phyloP scores from a whole-genome alignment of 2,888 invertebrate species.

The Pristionchus mayeri region DNA sequence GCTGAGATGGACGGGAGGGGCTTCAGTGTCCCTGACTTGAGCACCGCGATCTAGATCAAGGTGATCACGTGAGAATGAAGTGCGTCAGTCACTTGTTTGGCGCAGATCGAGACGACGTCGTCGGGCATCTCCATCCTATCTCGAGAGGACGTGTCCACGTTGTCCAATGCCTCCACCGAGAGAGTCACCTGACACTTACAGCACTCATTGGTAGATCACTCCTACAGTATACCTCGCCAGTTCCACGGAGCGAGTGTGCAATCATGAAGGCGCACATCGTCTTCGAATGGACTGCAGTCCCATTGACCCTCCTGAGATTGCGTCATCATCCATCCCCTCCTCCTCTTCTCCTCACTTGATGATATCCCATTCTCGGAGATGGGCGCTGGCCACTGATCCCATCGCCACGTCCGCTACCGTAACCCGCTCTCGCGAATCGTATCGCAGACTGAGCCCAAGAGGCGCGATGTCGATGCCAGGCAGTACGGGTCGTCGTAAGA shows the following conservation, averaged over 20 bases:
- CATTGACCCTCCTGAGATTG: slow-evolving; percentile 1
- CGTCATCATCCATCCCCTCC: background rate
- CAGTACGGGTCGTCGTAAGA: background rate
- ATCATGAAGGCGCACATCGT: slow-evolving; percentile 36
- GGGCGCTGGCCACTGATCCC: background rate
- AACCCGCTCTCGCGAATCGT: slow-evolving; percentile 31
- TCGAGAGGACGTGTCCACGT: background rate
- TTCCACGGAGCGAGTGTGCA: background rate
- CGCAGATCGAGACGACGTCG: slow-evolving; percentile 15
- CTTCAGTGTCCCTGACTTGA: slow-evolving; percentile 1
- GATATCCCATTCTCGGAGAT: slow-evolving; percentile 17
- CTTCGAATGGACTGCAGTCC: background rate
- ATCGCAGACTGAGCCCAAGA: slow-evolving; percentile 3
- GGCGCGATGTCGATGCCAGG: background rate
- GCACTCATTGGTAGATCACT: background rate
- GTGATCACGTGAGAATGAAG: background rate
- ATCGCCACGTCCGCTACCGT: background rate
- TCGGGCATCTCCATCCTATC: slow-evolving; percentile 32
- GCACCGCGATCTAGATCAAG: background rate
- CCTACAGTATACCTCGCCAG: slow-evolving; percentile 29
- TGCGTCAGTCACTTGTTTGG: slow-evolving; percentile 14
- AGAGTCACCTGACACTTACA: background rate
- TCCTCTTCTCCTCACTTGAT: slow-evolving; percentile 10
- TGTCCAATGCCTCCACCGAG: slow-evolving; percentile 16
- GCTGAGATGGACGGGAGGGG: background rate